Conservation (phyloP, 2,797 vertebrate species). For the Nannoperca obscura region DNA sequence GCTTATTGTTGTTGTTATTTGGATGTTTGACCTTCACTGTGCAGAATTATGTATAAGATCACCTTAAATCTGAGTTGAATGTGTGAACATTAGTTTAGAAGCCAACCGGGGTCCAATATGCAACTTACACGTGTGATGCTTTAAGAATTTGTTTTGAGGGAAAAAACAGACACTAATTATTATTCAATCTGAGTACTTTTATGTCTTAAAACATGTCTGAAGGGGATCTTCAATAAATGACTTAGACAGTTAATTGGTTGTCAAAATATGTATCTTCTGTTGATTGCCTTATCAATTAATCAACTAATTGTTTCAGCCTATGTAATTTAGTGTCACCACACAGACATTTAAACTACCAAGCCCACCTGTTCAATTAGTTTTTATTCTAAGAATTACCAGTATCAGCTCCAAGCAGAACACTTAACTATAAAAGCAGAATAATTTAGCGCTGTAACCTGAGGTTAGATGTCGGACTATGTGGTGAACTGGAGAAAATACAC, state of each 20-base stretch:
- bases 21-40: conserved; percentile 12
- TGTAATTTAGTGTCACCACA: neutral
- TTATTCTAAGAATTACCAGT: neutral
- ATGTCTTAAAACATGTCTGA: neutral
- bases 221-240: neutral
- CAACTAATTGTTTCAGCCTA: neutral
- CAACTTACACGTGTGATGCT: neutral
- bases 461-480: neutral
- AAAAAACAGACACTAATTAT: neutral
- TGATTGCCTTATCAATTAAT: neutral
- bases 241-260: neutral
- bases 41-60: neutral
- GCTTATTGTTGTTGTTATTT: neutral
- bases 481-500: neutral
- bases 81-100: neutral
- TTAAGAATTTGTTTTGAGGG: too few species aligned
- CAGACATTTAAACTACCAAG: neutral
- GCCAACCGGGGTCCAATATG: neutral
- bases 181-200: neutral
- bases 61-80: neutral
- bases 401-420: neutral
- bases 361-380: neutral
- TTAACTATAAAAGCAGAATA: neutral
- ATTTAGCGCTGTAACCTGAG: neutral
- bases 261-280: neutral